Conservation (phyloP, 2,113 vertebrate genomes). For the Bufo gargarizans region DNA sequence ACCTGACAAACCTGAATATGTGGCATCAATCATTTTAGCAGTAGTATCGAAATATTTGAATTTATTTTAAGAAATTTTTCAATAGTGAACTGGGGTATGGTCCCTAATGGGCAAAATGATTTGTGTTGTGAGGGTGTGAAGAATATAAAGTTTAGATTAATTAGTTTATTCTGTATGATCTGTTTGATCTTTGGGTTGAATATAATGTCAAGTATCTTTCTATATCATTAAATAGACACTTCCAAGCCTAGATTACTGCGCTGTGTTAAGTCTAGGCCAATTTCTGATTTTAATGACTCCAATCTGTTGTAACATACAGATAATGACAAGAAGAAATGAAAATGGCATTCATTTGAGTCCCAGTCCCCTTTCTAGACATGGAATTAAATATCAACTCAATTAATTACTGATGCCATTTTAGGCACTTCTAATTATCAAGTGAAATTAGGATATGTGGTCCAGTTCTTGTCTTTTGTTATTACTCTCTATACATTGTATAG, state of each 20-base stretch:
- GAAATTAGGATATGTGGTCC: not conserved
- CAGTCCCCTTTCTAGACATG: slow-evolving; percentile 28
- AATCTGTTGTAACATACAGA: not conserved
- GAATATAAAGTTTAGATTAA: too few species aligned
- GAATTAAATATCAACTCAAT: slow-evolving; percentile 55
- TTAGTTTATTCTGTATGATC: slow-evolving; percentile 3
- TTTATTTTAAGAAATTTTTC: not conserved
- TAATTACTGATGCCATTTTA: slow-evolving; percentile 52
- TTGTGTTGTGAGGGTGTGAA: not conserved
- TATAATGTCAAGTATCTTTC: slow-evolving; percentile 15
- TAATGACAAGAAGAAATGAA: slow-evolving; percentile 37
- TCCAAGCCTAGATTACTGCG: not conserved
- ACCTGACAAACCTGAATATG: not conserved
- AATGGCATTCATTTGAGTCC: slow-evolving; percentile 36
- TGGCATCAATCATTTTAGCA: not conserved
- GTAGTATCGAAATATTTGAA: not conserved
- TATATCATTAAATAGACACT: slow-evolving; percentile 9
- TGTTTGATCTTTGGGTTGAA: not conserved
- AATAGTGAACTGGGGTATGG: not conserved
- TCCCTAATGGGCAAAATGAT: not conserved
- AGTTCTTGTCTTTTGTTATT: not conserved
- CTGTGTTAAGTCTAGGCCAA: not conserved
- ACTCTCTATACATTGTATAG: not conserved
- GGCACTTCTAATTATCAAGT: slow-evolving; percentile 23
- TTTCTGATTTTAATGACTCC: not conserved